Evolutionary conservation across 2,888 invertebrate genomes (phyloP), one percentile per base, ranked within the genome.

Genomic region (Scotopteryx bipunctaria): DNA sequence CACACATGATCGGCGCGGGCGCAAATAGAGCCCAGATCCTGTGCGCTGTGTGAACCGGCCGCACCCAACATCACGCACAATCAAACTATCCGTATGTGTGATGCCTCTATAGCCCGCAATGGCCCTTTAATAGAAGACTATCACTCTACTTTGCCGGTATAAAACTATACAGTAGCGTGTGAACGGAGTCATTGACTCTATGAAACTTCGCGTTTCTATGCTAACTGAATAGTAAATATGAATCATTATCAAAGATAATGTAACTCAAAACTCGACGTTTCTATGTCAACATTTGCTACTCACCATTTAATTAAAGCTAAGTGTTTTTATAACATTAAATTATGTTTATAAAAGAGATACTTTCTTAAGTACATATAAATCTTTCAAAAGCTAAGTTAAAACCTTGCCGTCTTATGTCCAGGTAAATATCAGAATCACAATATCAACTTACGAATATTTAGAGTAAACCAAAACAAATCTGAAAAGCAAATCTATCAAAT

Each of bases 21-120:
- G 82, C 83, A 83, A 88, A 88, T 88, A 81, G 87, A 86, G 86
- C 89, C 84, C 86, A 88, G 86, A 88, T 90, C 89, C 89, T 88
- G 85, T 83, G 73, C 71, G 64, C 64, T 79, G 81, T 80, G 80
- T 79, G 85, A 83, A 79, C 77, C 66, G 65, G 65, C 81, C 80
- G 74, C 83, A 59, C 83, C 83, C 75, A 63, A 61, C 64, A 62
- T 63, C 60, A 64, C 60, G 63, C 55, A 75, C 72, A 75, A 76
- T 74, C 69, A 66, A 66, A 63, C 69, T 65, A 69, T 73, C 55
- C 54, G 44, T 59, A 56, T 56, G 52, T 57, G 64, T 57, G 57
- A 48, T 47, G 52, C 55, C 43, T 52, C 49, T 57, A 56, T 54
- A 45, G 25, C 42, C 45, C 19, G 36, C 47, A 41, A 57, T 57